These are phyloP conservation scores for Bombus huntii DNA, from an alignment of 1,140 invertebrate genomes.

Conservation along the genomic window DNA sequence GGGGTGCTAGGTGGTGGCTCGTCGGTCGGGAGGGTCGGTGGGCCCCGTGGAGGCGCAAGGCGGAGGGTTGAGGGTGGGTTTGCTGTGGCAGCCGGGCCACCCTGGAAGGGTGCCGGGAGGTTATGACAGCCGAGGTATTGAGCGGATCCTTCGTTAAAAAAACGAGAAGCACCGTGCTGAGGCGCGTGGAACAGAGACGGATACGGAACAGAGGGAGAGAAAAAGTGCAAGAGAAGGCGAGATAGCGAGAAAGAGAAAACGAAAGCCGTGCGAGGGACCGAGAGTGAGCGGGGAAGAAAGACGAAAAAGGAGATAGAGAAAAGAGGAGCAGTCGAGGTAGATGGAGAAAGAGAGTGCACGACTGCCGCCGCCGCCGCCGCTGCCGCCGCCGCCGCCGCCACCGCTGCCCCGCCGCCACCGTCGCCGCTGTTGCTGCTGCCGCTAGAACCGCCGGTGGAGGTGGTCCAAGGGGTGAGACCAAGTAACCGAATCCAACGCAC, in stretches of 20 bases:
- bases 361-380: conserved; percentile 27
- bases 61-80: conserved; percentile 57
- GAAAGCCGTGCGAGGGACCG: conserved; percentile 42
- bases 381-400: conserved; percentile 41
- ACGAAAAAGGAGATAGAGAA: conserved; percentile 52
- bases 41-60: conserved; percentile 64
- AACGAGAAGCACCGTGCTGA: conserved; percentile 71
- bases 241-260: conserved; percentile 36
- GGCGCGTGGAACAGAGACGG: conserved; percentile 65
- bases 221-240: conserved; percentile 37
- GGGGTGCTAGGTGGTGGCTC: conserved; percentile 66
- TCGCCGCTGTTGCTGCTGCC: conserved; percentile 51
- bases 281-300: conserved; percentile 28
- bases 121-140: conserved; percentile 83
- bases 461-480: conserved; percentile 75
- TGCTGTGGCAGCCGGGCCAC: conserved; percentile 64
- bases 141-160: conserved; percentile 83
- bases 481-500: conserved; percentile 81
- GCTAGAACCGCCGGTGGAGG: conserved; percentile 62
- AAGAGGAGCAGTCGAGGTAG: background rate
- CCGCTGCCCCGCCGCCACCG: conserved; percentile 26
- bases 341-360: conserved; percentile 44
- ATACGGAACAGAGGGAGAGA: conserved; percentile 50
- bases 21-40: conserved; percentile 60
- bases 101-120: conserved; percentile 77